Evolutionary conservation across 2,888 invertebrate genomes (phyloP).

Genomic region (Pseudanteris insignis): DNA sequence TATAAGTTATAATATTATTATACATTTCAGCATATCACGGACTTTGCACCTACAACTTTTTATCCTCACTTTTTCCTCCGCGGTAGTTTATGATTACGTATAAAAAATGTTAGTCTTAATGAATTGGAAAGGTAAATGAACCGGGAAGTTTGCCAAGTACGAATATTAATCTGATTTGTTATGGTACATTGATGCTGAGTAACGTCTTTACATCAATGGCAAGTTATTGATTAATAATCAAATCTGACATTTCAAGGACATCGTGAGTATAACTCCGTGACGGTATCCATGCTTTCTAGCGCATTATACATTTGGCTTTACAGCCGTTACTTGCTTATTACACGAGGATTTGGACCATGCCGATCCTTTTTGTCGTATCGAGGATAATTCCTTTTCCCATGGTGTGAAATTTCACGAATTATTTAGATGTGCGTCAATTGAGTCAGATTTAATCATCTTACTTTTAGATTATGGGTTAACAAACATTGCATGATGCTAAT

Average conservation of each 20-base stretch:
- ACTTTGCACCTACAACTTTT: too few species aligned
- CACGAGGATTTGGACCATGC: conserved; percentile 40
- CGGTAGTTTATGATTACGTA: too few species aligned
- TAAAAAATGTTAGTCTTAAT: too few species aligned
- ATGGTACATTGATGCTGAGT: not conserved
- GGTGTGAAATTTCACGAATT: conserved; percentile 26
- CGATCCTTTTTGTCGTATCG: conserved; percentile 38
- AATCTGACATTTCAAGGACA: conserved; percentile 40
- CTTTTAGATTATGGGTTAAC: not conserved
- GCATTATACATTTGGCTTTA: conserved; percentile 38
- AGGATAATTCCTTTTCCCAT: conserved; percentile 31
- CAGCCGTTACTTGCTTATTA: conserved; percentile 39
- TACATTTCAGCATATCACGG: too few species aligned
- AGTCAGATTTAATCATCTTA: not conserved
- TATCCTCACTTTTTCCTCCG: too few species aligned
- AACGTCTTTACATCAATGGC: conserved; percentile 2
- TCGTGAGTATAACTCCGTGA: conserved; percentile 29
- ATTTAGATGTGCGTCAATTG: conserved; percentile 26
- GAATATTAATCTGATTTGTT: not conserved
- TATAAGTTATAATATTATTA: too few species aligned
- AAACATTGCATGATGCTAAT: not conserved
- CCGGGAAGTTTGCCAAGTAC: not conserved
- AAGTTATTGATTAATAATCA: conserved; percentile 34
- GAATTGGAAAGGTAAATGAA: too few species aligned
- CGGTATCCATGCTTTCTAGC: conserved; percentile 39